A percentile compares a stretch with the other conserved stretches of the same genome.
Evolutionary conservation across 2,797 vertebrate species (phyloP).

Genomic region (Eospalax fontanierii): DNA sequence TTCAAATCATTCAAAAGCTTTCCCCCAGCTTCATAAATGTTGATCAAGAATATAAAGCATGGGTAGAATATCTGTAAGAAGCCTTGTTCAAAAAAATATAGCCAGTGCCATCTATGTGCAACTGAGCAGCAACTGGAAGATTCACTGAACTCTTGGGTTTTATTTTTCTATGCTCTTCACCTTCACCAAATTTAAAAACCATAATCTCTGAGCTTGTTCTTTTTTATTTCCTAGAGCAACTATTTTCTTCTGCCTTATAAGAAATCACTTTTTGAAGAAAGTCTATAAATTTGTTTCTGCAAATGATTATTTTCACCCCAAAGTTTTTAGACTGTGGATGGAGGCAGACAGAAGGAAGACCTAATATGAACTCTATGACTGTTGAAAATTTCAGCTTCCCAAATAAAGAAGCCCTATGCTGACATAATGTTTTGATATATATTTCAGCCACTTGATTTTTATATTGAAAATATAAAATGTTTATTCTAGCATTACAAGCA

Average conservation of each 20-base stretch:
- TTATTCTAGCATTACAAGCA: not conserved
- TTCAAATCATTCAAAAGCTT: not conserved
- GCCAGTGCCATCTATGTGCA: not conserved
- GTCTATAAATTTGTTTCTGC: not conserved
- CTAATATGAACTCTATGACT: not conserved
- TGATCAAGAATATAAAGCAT: not conserved
- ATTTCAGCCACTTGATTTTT: not conserved
- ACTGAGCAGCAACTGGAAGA: not conserved
- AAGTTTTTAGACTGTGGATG: not conserved
- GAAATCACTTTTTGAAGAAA: conserved; percentile 58
- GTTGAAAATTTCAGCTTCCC: conserved; percentile 14
- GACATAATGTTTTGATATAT: not conserved
- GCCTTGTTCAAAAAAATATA: not conserved
- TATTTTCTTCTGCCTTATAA: not conserved
- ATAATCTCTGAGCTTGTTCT: not conserved
- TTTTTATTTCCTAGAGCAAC: not conserved
- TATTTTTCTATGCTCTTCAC: not conserved
- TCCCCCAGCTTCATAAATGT: not conserved
- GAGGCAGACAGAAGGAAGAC: not conserved
- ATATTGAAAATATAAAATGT: not conserved
- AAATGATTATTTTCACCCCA: not conserved
- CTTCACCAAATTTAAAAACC: not conserved
- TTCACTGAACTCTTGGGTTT: not conserved
- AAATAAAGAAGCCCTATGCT: not conserved
- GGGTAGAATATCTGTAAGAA: not conserved